Evolutionary conservation across 2,113 vertebrate genomes (phyloP).

Genomic region (Calyptommatus sinebrachiatus): DNA sequence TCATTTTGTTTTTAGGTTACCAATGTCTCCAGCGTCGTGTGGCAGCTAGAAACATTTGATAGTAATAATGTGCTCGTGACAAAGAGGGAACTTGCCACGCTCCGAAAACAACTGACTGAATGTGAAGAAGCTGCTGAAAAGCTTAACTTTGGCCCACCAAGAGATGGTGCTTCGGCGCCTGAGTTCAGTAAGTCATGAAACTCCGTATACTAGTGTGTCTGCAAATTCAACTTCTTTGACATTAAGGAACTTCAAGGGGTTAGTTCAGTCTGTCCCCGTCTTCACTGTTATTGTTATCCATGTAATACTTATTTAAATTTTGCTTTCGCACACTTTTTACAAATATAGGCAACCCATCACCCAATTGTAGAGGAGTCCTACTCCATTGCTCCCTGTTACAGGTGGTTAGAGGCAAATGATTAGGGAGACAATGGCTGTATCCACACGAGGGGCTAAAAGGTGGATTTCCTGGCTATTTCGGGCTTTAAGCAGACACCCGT

Average conservation of each 20-base stretch:
- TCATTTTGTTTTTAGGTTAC: constrained; percentile 56
- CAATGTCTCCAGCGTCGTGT: constrained; percentile 73
- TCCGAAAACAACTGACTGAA: constrained; percentile 73
- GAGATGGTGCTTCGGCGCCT: neutral
- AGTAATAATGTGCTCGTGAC: constrained; percentile 71
- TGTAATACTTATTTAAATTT: neutral
- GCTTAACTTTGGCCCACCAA: neutral
- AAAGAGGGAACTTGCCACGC: constrained; percentile 66
- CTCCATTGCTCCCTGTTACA: no score
- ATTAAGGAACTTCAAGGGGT: neutral
- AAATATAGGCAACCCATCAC: no score
- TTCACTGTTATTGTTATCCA: neutral
- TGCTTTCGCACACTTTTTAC: neutral
- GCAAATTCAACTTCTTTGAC: neutral
- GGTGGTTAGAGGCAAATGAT: no score
- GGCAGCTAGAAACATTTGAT: constrained; percentile 72
- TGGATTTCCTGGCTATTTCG: no score
- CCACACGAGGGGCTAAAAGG: no score
- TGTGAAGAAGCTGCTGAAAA: constrained; percentile 50
- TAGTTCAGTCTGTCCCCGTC: neutral
- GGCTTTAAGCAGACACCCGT: no score
- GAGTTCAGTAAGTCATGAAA: neutral
- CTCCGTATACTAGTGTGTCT: neutral
- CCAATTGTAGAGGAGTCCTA: no score
- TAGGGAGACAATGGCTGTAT: no score